Evolutionary conservation across 2,797 vertebrate species (phyloP).

Genomic region (Crenichthys baileyi): DNA sequence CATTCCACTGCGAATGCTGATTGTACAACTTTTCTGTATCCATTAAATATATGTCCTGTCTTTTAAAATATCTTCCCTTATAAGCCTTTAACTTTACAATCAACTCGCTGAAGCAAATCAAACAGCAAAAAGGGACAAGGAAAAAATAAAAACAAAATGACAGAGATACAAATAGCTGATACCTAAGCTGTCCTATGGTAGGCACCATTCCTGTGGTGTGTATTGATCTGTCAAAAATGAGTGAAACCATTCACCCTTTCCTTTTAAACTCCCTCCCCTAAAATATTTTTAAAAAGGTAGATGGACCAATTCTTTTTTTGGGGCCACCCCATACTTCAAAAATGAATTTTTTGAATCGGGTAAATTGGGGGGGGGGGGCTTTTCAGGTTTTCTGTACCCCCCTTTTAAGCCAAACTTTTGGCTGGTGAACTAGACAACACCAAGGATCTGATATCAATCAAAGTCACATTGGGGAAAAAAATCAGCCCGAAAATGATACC

Average conservation of each 20-base stretch:
- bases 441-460: slow-evolving; percentile 76
- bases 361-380: no score
- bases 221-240: slow-evolving; percentile 53
- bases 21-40: slow-evolving; percentile 16
- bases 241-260: slow-evolving; percentile 31
- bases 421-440: slow-evolving; percentile 58
- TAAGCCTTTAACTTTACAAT: slow-evolving; percentile 18
- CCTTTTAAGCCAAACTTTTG: slow-evolving; percentile 41
- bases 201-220: slow-evolving; percentile 26
- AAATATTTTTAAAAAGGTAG: slow-evolving; percentile 38
- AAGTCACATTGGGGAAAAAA: slow-evolving; percentile 80
- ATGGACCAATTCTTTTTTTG: slow-evolving; percentile 42
- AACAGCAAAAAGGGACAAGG: slow-evolving; percentile 15
- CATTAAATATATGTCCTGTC: background rate
- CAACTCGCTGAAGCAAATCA: slow-evolving; percentile 22
- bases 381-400: no score
- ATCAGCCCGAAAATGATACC: slow-evolving; percentile 75
- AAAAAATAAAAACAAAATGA: slow-evolving; percentile 8
- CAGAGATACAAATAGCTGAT: slow-evolving; percentile 29
- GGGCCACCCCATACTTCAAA: slow-evolving; percentile 48
- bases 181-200: slow-evolving; percentile 37
- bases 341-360: slow-evolving; percentile 41
- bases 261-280: slow-evolving; percentile 43
- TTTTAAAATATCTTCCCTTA: slow-evolving; percentile 1
- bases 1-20: slow-evolving; percentile 1